Percentiles rank a stretch among this genome's conserved stretches.
These are phyloP conservation scores for Antechinus flavipes DNA, from an alignment of 2,113 vertebrate genomes.

Conservation along the genomic window DNA sequence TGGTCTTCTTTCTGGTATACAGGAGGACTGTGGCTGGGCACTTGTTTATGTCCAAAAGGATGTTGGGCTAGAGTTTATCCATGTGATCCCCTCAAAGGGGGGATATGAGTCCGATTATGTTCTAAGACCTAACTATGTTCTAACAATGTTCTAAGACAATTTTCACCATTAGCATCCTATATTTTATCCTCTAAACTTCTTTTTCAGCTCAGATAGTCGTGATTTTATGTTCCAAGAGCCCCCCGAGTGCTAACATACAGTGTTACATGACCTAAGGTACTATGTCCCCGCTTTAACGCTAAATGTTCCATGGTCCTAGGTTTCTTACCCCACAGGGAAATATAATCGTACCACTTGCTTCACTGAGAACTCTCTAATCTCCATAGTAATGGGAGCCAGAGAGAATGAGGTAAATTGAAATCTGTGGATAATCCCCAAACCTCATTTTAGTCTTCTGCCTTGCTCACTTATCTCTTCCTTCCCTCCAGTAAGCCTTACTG, in stretches of 20 bases:
- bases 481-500: not conserved
- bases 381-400: not conserved
- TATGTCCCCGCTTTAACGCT: not conserved
- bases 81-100: not conserved
- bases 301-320: not conserved
- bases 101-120: not conserved
- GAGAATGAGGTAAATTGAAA: constrained; percentile 1
- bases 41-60: not conserved
- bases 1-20: not conserved
- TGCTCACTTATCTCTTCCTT: not conserved
- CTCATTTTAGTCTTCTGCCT: not conserved
- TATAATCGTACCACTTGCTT: not conserved
- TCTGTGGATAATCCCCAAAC: not conserved
- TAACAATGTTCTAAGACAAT: not conserved
- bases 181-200: not conserved
- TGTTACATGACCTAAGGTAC: not conserved
- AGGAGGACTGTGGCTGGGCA: not conserved
- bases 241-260: not conserved
- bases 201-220: not conserved
- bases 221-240: not conserved
- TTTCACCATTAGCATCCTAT: not conserved
- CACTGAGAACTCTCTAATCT: not conserved
- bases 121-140: not conserved
- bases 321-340: not conserved
- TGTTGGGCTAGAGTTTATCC: not conserved